Conservation (phyloP, 1,140 invertebrate species). For the Drosophila biarmipes region DNA sequence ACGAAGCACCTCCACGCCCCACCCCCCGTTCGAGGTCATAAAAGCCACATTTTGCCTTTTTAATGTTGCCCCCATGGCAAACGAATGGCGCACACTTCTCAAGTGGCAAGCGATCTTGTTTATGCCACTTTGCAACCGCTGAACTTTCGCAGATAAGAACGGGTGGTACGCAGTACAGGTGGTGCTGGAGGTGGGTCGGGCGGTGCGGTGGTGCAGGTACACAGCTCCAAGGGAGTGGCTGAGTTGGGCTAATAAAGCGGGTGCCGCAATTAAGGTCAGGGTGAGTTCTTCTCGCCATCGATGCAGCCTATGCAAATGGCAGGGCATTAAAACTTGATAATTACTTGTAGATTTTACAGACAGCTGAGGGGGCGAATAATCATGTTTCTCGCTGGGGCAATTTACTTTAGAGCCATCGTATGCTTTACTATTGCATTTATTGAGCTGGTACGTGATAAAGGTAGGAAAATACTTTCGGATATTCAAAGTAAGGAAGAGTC, state of each 20-base stretch:
- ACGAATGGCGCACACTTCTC: constrained; percentile 62
- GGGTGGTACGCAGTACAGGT: constrained; percentile 2
- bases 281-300: constrained; percentile 13
- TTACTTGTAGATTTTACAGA: constrained; percentile 43
- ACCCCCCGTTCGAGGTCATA: constrained; percentile 40
- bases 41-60: constrained; percentile 79
- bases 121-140: constrained; percentile 63
- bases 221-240: background rate
- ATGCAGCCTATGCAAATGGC: constrained; percentile 36
- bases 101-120: constrained; percentile 79
- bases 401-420: constrained; percentile 7
- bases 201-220: background rate
- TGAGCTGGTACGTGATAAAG: background rate
- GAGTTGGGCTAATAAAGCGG: constrained; percentile 62
- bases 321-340: constrained; percentile 49
- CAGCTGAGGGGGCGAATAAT: constrained; percentile 3
- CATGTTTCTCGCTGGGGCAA: constrained; percentile 11
- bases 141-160: constrained; percentile 58
- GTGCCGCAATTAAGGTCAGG: constrained; percentile 57
- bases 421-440: background rate
- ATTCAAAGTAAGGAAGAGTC: no score
- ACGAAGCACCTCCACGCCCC: background rate
- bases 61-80: constrained; percentile 55
- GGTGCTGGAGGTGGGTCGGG: background rate
- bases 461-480: background rate